Evolutionary conservation across 2,888 invertebrate genomes (phyloP).

Genomic region (Dendrolimus pini): DNA sequence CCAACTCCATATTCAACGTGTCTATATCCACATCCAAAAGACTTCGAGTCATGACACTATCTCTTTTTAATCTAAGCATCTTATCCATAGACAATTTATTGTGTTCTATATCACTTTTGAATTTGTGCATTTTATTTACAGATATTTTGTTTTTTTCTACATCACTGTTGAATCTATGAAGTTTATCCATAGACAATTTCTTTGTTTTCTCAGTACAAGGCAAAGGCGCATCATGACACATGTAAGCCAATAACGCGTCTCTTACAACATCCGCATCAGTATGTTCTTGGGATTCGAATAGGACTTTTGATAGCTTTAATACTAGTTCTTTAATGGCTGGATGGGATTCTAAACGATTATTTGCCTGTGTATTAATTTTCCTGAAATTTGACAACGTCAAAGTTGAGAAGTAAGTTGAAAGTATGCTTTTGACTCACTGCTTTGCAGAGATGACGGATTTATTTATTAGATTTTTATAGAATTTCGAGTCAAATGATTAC

Average conservation of each 20-base stretch:
- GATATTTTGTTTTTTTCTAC: slow-evolving; percentile 31
- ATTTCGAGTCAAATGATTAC: background rate
- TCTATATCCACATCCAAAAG: slow-evolving; percentile 59
- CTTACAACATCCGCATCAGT: slow-evolving; percentile 83
- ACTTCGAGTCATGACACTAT: slow-evolving; percentile 23
- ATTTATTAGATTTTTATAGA: background rate
- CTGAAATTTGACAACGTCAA: slow-evolving; percentile 37
- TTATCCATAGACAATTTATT: slow-evolving; percentile 19
- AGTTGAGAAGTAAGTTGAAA: too few relatives aligned
- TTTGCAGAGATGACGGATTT: too few relatives aligned
- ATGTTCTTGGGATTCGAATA: slow-evolving; percentile 81
- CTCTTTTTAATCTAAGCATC: slow-evolving; percentile 17
- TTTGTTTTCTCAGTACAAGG: slow-evolving; percentile 80
- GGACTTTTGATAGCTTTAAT: slow-evolving; percentile 78
- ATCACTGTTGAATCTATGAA: slow-evolving; percentile 15
- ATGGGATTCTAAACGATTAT: slow-evolving; percentile 82
- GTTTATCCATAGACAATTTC: slow-evolving; percentile 28
- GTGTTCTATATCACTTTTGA: slow-evolving; percentile 7
- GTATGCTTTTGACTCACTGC: too few relatives aligned
- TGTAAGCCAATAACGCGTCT: slow-evolving; percentile 89
- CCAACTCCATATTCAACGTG: slow-evolving; percentile 58
- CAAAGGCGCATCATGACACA: slow-evolving; percentile 88
- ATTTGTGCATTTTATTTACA: slow-evolving; percentile 27
- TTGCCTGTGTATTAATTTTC: slow-evolving; percentile 76
- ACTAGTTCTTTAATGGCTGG: slow-evolving; percentile 85